Conservation (phyloP, 2,797 vertebrate species). For the Onychomys arenicola region DNA sequence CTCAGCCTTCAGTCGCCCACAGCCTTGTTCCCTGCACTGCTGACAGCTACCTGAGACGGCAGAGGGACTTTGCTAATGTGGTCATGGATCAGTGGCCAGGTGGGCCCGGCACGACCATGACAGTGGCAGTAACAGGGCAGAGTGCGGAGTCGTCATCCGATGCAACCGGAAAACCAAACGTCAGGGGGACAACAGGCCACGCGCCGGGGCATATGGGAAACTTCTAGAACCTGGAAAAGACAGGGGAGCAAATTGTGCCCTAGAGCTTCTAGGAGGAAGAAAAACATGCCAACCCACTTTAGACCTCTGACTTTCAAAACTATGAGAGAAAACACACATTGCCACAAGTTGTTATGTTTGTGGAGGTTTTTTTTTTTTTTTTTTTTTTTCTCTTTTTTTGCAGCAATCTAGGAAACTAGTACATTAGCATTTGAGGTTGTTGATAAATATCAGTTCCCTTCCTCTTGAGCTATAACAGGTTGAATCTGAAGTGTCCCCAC, state of each 20-base stretch:
- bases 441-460: no score
- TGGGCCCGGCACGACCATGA: no score
- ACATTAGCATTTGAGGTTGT: background rate
- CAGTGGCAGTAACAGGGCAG: no score
- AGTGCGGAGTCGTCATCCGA: background rate
- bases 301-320: background rate
- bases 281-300: background rate
- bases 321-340: background rate
- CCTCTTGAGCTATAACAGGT: background rate
- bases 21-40: background rate
- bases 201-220: background rate
- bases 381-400: background rate
- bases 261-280: background rate
- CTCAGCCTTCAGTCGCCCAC: background rate
- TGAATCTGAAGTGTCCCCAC: background rate
- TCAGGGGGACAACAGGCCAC: no score
- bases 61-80: background rate
- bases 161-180: no score
- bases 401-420: accelerated
- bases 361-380: background rate
- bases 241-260: background rate
- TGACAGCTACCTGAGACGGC: background rate
- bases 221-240: background rate
- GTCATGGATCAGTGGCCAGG: background rate
- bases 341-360: no score